Evolutionary conservation across 2,888 invertebrate species (phyloP).

Genomic region (Ichneumon xanthorius): DNA sequence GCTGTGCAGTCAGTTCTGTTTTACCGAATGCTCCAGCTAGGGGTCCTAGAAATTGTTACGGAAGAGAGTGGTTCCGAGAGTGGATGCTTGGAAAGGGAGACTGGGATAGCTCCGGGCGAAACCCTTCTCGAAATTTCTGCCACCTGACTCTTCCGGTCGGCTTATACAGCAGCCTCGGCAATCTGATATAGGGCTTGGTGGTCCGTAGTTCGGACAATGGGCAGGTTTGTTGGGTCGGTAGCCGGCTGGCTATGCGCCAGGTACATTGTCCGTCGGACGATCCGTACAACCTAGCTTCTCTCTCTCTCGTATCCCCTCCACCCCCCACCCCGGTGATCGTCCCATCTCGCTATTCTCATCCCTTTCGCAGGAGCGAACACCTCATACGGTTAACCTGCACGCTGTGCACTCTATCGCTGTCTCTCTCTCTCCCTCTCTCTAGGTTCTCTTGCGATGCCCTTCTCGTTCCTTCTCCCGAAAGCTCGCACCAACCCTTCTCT

Average conservation of each 20-base stretch:
- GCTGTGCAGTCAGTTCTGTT: neutral
- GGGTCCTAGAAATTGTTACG: conserved; percentile 16
- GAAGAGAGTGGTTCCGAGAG: conserved; percentile 12
- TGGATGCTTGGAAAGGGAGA: conserved; percentile 23
- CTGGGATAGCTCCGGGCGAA: conserved; percentile 44
- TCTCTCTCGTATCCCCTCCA: conserved; percentile 26
- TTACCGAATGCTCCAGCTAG: conserved; percentile 32
- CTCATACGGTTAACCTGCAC: conserved; percentile 31
- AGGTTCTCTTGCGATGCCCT: neutral
- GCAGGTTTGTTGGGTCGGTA: conserved; percentile 78
- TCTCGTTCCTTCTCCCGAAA: conserved; percentile 34
- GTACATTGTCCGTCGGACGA: conserved; percentile 79
- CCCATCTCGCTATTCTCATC: conserved; percentile 32
- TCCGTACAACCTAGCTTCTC: conserved; percentile 77
- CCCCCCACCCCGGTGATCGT: neutral
- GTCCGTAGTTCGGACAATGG: conserved; percentile 77
- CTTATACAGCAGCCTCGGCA: conserved; percentile 69
- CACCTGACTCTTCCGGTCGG: conserved; percentile 71
- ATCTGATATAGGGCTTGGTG: conserved; percentile 74
- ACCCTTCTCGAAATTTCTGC: conserved; percentile 68
- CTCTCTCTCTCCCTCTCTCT: conserved; percentile 8
- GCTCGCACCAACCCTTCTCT: conserved; percentile 32
- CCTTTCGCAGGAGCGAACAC: conserved; percentile 51
- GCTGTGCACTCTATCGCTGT: neutral
- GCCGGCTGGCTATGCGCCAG: conserved; percentile 78